These are phyloP conservation scores for Porphyrio hochstetteri DNA, from an alignment of 2,113 vertebrate species.

Conservation along the genomic window DNA sequence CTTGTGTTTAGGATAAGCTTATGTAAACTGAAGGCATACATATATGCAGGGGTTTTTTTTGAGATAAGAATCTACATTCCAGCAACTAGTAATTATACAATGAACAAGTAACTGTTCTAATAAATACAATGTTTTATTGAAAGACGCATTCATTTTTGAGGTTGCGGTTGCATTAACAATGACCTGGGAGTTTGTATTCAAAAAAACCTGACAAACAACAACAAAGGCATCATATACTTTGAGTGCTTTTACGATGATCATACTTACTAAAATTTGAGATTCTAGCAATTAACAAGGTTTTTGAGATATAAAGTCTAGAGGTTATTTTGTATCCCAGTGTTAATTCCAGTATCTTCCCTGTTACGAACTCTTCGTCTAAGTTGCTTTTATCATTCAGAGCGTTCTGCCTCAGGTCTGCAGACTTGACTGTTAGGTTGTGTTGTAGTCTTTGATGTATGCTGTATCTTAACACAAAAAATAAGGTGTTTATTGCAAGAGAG, in stretches of 20 bases:
- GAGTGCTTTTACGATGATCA: not conserved
- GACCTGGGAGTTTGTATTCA: not conserved
- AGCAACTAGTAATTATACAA: slow-evolving; percentile 60
- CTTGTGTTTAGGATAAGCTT: slow-evolving; percentile 36
- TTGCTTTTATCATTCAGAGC: not conserved
- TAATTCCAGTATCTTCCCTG: fast-evolving
- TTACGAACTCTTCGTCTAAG: not conserved
- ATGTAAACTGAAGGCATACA: slow-evolving; percentile 41
- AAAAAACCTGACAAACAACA: not conserved
- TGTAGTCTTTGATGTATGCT: not conserved
- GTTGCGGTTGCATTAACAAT: slow-evolving; percentile 19
- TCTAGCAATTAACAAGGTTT: not conserved
- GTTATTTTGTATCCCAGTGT: not conserved
- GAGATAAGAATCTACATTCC: slow-evolving; percentile 69
- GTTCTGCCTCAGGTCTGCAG: fast-evolving
- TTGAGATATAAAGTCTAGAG: not conserved
- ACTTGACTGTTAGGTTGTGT: not conserved
- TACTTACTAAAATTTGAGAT: not conserved
- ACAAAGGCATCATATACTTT: fast-evolving
- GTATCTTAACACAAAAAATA: not conserved
- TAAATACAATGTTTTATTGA: slow-evolving; percentile 42
- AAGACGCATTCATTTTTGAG: slow-evolving; percentile 39
- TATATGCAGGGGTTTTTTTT: not conserved
- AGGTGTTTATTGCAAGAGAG: not conserved
- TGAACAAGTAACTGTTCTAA: slow-evolving; percentile 60